Conservation (phyloP, 1,140 invertebrate species). For the Drosophila bifasciata region DNA sequence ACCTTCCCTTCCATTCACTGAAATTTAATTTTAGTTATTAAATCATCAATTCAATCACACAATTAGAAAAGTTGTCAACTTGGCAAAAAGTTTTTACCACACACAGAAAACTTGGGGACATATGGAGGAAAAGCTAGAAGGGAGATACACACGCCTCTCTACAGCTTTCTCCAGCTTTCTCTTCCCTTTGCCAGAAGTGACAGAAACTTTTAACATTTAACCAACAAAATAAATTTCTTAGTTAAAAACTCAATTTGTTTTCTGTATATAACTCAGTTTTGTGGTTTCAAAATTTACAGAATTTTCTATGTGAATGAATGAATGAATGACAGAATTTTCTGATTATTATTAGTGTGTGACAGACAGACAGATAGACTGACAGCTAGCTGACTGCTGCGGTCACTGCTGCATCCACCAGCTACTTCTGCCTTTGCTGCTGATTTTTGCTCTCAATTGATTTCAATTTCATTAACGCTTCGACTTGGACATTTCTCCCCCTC, state of each 20-base stretch:
- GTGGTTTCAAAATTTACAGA: slow-evolving; percentile 10
- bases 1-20: slow-evolving; percentile 18
- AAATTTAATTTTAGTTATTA: slow-evolving; percentile 83
- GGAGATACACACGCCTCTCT: not conserved
- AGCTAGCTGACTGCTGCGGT: slow-evolving; percentile 21
- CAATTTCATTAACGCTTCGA: slow-evolving; percentile 75
- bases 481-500: slow-evolving; percentile 10
- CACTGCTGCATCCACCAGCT: slow-evolving; percentile 3
- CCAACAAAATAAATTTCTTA: slow-evolving; percentile 44
- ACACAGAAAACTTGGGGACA: slow-evolving; percentile 71
- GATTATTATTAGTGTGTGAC: slow-evolving; percentile 6
- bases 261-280: slow-evolving; percentile 52
- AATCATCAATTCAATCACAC: slow-evolving; percentile 83
- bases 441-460: slow-evolving; percentile 61
- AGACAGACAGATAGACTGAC: not conserved
- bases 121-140: slow-evolving; percentile 59
- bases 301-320: slow-evolving; percentile 5
- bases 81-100: slow-evolving; percentile 43
- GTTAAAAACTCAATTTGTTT: slow-evolving; percentile 66
- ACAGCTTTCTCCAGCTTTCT: slow-evolving; percentile 8
- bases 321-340: slow-evolving; percentile 13
- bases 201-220: slow-evolving; percentile 55
- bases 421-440: no score
- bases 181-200: slow-evolving; percentile 27
- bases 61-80: slow-evolving; percentile 77